Evolutionary conservation across 2,797 vertebrate genomes (phyloP).

Genomic region (Urocyon cinereoargenteus): DNA sequence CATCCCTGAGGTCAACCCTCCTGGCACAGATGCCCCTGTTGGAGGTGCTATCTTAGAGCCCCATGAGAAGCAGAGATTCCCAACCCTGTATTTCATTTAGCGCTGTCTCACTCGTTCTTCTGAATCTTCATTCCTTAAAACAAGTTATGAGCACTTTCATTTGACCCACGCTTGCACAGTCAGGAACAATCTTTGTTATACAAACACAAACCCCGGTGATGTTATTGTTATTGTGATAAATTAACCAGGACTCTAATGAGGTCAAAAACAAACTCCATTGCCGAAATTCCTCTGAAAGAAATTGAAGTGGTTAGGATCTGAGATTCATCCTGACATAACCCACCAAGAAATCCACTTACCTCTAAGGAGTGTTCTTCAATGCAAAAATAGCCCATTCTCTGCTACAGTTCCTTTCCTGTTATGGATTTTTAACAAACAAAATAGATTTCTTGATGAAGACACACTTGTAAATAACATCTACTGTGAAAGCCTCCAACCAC

Average conservation of each 20-base stretch:
- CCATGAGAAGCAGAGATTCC: background rate
- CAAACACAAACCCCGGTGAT: background rate
- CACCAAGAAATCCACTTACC: background rate
- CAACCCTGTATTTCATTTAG: too few relatives aligned
- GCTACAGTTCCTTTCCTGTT: background rate
- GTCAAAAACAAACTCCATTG: background rate
- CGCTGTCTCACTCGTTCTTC: background rate
- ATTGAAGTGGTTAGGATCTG: background rate
- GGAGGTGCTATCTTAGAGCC: background rate
- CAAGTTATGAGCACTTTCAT: too few relatives aligned
- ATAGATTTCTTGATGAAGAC: background rate
- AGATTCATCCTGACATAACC: background rate
- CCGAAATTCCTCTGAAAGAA: background rate
- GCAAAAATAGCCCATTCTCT: background rate
- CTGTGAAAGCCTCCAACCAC: background rate
- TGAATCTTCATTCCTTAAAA: background rate
- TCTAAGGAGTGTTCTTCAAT: background rate
- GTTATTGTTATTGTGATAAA: background rate
- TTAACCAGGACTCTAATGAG: background rate
- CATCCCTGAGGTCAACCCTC: too few relatives aligned
- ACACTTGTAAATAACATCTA: background rate
- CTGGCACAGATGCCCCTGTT: rapidly evolving
- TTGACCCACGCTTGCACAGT: rapidly evolving
- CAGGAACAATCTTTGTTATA: background rate
- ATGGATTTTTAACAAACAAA: background rate